Evolutionary conservation across 2,888 invertebrate genomes (phyloP).

Genomic region (Ormyrus rosae): DNA sequence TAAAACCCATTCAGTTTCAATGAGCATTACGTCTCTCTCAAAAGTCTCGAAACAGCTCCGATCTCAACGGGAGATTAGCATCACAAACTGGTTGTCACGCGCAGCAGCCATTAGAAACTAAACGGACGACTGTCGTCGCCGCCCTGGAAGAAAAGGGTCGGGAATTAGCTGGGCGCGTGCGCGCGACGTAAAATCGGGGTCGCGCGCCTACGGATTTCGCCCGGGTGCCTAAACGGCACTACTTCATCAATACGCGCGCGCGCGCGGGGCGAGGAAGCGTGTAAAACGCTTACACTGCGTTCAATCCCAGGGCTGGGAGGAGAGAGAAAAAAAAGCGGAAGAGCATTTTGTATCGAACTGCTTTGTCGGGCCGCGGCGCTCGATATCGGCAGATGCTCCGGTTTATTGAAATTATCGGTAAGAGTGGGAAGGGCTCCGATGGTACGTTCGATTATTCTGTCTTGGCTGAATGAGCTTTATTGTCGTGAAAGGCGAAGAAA

Average conservation of each 20-base stretch:
- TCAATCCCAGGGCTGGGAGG: background rate
- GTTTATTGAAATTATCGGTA: constrained; percentile 8
- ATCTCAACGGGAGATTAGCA: constrained; percentile 2
- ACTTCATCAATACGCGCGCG: background rate
- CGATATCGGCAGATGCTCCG: constrained; percentile 14
- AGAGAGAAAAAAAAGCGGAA: constrained; percentile 1
- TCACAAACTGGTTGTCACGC: constrained; percentile 4
- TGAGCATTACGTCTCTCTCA: too few relatives aligned
- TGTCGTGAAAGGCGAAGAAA: too few relatives aligned
- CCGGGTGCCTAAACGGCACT: constrained; percentile 6
- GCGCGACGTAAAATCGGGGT: constrained; percentile 5
- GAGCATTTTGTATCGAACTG: constrained; percentile 1
- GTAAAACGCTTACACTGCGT: background rate
- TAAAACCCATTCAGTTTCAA: too few relatives aligned
- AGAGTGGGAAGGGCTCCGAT: background rate
- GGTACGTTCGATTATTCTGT: too few relatives aligned
- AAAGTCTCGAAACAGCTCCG: too few relatives aligned
- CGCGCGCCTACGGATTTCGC: constrained; percentile 12
- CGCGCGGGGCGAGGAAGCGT: background rate
- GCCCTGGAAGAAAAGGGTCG: too few relatives aligned
- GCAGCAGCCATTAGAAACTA: background rate
- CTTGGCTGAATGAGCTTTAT: too few relatives aligned
- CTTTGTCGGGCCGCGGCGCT: background rate
- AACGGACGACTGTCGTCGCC: background rate
- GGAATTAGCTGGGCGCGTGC: background rate